Evolutionary conservation across 2,888 invertebrate species (phyloP).

Genomic region (Dryobota labecula): DNA sequence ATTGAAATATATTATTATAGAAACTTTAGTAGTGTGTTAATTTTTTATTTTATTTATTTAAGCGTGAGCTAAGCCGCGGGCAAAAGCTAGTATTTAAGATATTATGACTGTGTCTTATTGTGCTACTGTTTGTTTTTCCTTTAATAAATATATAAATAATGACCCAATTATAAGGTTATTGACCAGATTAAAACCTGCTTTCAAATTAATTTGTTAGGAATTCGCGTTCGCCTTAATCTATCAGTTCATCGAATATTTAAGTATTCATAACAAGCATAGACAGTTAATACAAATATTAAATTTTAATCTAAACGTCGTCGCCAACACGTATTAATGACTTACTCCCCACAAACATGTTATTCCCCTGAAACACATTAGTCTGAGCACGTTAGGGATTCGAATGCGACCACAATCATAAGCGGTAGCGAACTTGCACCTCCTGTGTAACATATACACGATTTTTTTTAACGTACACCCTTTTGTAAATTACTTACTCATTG

Average conservation of each 20-base stretch:
- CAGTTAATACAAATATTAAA: constrained; percentile 87
- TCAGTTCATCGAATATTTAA: constrained; percentile 62
- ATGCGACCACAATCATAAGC: constrained; percentile 55
- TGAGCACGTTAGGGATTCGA: constrained; percentile 67
- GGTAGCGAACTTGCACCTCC: constrained; percentile 62
- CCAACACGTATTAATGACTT: constrained; percentile 87
- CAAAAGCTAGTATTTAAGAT: too few species aligned
- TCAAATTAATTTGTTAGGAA: background rate
- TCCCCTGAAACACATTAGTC: constrained; percentile 87
- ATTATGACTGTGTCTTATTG: too few species aligned
- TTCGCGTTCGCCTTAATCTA: constrained; percentile 25
- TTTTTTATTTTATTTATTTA: too few species aligned
- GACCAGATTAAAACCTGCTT: background rate
- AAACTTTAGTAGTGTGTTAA: too few species aligned
- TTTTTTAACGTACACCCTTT: background rate
- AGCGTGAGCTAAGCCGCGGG: too few species aligned
- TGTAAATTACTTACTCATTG: background rate
- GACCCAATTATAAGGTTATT: background rate
- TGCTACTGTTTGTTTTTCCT: too few species aligned
- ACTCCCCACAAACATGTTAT: constrained; percentile 86
- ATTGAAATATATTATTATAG: too few species aligned
- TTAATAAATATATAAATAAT: too few species aligned
- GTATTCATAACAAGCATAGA: constrained; percentile 80
- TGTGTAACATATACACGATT: too few species aligned
- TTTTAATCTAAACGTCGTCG: constrained; percentile 85